Evolutionary conservation across 1,140 invertebrate species (phyloP).

Genomic region (Dendrolimus kikuchii): DNA sequence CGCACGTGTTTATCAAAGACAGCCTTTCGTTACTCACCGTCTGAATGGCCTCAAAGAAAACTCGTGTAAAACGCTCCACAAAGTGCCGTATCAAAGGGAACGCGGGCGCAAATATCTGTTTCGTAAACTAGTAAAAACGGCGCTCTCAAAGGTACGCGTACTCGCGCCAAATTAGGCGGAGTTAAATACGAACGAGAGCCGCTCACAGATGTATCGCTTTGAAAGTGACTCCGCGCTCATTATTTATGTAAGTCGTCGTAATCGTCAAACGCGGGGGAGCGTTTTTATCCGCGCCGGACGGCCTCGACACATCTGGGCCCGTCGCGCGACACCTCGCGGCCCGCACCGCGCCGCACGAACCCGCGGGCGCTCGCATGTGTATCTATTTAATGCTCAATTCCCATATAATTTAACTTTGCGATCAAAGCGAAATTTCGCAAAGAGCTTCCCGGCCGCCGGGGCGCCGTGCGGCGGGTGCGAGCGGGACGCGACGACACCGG

Average conservation of each 20-base stretch:
- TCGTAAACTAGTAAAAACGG: slow-evolving; percentile 71
- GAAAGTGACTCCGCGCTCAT: slow-evolving; percentile 58
- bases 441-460: slow-evolving; percentile 65
- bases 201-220: slow-evolving; percentile 56
- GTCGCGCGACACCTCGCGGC: not conserved
- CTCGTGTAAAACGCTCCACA: slow-evolving; percentile 71
- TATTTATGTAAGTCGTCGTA: slow-evolving; percentile 64
- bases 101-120: slow-evolving; percentile 71
- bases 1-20: slow-evolving; percentile 72
- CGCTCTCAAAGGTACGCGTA: slow-evolving; percentile 65
- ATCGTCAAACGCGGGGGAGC: slow-evolving; percentile 48
- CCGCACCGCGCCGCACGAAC: slow-evolving; percentile 11
- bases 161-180: slow-evolving; percentile 68
- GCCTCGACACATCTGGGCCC: not conserved
- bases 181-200: slow-evolving; percentile 63
- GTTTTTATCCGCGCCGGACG: slow-evolving; percentile 37
- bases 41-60: slow-evolving; percentile 72
- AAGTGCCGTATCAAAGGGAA: slow-evolving; percentile 70
- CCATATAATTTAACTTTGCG: slow-evolving; percentile 72
- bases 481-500: slow-evolving; percentile 49
- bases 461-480: slow-evolving; percentile 52
- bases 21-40: slow-evolving; percentile 72
- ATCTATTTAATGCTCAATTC: slow-evolving; percentile 71
- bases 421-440: slow-evolving; percentile 71
- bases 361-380: slow-evolving; percentile 53